Evolutionary conservation across 2,797 vertebrate species (phyloP).

Genomic region (Petrocephalus schoutedeni): DNA sequence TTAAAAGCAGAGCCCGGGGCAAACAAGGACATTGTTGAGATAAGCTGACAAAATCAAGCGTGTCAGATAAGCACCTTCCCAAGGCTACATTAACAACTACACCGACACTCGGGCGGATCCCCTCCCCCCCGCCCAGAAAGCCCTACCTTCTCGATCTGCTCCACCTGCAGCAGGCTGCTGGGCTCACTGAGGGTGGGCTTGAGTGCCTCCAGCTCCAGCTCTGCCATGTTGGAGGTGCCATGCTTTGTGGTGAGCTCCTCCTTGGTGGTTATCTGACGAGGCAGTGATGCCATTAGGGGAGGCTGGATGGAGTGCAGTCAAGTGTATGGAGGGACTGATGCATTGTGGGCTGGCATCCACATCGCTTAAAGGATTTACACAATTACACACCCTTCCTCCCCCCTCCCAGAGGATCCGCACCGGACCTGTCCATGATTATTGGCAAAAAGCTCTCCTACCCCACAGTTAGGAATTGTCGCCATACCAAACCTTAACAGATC

Average conservation of each 20-base stretch:
- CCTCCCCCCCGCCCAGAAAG: background rate
- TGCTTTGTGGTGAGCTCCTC: conserved; percentile 64
- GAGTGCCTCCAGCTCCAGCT: conserved; percentile 72
- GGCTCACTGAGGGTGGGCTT: conserved; percentile 73
- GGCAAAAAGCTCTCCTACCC: background rate
- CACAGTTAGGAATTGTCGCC: background rate
- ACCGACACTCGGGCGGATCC: background rate
- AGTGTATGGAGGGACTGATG: background rate
- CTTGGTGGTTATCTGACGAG: conserved; percentile 66
- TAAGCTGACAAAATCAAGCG: background rate
- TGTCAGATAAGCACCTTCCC: background rate
- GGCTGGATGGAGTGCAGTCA: background rate
- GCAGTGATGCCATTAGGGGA: background rate
- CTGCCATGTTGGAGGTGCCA: conserved; percentile 56
- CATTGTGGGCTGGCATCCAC: background rate
- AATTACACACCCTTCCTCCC: background rate
- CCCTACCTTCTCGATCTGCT: conserved; percentile 76
- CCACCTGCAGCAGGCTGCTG: conserved; percentile 66
- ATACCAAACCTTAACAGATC: background rate
- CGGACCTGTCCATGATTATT: background rate
- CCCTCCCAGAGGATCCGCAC: background rate
- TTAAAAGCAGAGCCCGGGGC: background rate
- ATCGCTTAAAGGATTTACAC: background rate
- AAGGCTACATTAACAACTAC: background rate
- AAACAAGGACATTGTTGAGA: background rate